Base-by-base conservation (phyloP, 37 sponge, comb jelly and placozoan species). In the Hexactinellida sp. region DNA sequence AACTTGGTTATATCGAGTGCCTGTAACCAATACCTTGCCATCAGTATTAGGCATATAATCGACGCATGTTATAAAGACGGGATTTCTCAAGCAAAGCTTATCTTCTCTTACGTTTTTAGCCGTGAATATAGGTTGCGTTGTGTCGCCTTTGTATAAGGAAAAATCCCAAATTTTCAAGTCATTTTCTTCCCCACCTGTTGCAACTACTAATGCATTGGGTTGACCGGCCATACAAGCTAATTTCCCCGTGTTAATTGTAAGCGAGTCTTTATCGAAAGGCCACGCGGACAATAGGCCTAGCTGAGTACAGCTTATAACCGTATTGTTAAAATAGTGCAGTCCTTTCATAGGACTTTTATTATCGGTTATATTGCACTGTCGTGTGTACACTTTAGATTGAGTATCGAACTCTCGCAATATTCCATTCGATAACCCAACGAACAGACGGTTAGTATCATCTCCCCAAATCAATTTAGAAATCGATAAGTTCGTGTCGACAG, bases 131-230 rank as follows among this genome's bases (percentile, higher is more conserved):
- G 76, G 76, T 23, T 32, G 21, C 5, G 76, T 63, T n/a, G 3
- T 3, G 3, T 63, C 76, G 34, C 76, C 76, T 63, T 63, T 63
- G 13, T 63, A n/a, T 28, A 63, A 32, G 5, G 76, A 63, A n/a
- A 63, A 63, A 63, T 63, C 76, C 76, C 76, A 63, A 3, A 63
- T n/a, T 63, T 63, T 63, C 76, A 63, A 28, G 76, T 63, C 76
- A 28, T 63, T 63, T n/a, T 63, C 76, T 28, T 63, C 76, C 3
- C 76, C 76, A 3, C 76, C 76, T 3, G 76, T 63, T n/a, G 76
- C 76, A 28, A 63, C 76, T n/a, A 23, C 13, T 3, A 63, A 28
- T 63, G 76, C 3, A 63, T 63, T n/a, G 5, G 76, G 30, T 10
- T 25, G 76, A 63, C 76, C 76, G 30, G 76, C 5, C 76, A 63